Percentiles rank a stretch among this genome's conserved stretches.
phyloP scores from a whole-genome alignment of 1,140 invertebrate genomes.

The Aphis gossypii region DNA sequence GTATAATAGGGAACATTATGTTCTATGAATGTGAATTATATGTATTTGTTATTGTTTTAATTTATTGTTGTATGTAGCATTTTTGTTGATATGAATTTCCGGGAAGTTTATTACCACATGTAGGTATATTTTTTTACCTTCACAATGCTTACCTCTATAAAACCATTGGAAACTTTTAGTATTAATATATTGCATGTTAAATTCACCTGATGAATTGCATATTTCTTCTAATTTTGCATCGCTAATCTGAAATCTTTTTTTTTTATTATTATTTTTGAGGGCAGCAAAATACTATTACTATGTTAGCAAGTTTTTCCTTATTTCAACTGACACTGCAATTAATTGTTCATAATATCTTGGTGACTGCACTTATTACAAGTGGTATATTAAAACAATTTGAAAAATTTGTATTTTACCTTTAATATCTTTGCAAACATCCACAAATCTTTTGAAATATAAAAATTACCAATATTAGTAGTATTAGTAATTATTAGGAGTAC shows the following conservation, averaged over 20 bases:
- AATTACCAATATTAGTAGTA: too few species aligned
- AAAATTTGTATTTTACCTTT: neutral
- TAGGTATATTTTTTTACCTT: slow-evolving; percentile 8
- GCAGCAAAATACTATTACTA: neutral
- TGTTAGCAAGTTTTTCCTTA: neutral
- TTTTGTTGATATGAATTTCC: neutral
- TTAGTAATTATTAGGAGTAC: too few species aligned
- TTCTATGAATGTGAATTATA: neutral
- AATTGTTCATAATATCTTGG: neutral
- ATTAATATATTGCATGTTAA: slow-evolving; percentile 3
- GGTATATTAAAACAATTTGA: neutral
- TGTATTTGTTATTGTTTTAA: neutral
- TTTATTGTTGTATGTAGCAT: neutral
- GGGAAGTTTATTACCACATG: slow-evolving; percentile 16
- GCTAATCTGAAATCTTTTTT: slow-evolving; percentile 30
- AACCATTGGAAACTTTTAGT: slow-evolving; percentile 22
- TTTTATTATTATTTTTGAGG: neutral
- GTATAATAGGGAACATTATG: neutral
- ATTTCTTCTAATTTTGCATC: neutral
- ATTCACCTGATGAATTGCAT: slow-evolving; percentile 39
- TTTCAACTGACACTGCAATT: neutral
- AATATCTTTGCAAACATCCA: neutral
- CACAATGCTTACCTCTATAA: neutral
- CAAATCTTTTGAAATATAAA: neutral
- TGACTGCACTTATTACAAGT: neutral